Evolutionary conservation across 1,140 invertebrate species (phyloP).

Genomic region (Drosophila erecta): DNA sequence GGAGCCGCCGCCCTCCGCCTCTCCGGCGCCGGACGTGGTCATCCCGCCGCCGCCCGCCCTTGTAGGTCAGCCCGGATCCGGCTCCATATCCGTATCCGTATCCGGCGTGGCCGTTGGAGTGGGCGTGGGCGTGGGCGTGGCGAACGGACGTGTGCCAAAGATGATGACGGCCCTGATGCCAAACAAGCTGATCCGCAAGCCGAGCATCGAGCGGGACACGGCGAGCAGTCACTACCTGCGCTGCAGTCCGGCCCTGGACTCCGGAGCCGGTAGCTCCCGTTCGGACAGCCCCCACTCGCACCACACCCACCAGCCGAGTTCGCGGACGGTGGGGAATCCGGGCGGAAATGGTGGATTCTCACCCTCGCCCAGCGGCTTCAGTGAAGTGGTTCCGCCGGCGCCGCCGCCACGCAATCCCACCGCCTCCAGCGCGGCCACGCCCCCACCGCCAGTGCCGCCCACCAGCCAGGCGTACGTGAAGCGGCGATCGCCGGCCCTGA

Average conservation of each 20-base stretch:
- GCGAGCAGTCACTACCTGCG: slow-evolving; percentile 87
- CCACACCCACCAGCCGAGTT: slow-evolving; percentile 68
- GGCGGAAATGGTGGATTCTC: slow-evolving; percentile 87
- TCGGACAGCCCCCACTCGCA: slow-evolving; percentile 93
- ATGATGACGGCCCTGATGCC: slow-evolving; percentile 86
- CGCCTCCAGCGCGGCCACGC: slow-evolving; percentile 88
- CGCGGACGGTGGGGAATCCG: slow-evolving; percentile 70
- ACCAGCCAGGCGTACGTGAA: slow-evolving; percentile 92
- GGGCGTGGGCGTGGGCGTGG: slow-evolving; percentile 45
- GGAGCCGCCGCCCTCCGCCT: slow-evolving; percentile 66
- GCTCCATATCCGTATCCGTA: slow-evolving; percentile 12
- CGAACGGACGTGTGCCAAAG: slow-evolving; percentile 79
- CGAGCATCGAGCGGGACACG: slow-evolving; percentile 93
- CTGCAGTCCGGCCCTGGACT: slow-evolving; percentile 94
- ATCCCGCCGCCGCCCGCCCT: slow-evolving; percentile 46
- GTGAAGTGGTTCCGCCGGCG: slow-evolving; percentile 89
- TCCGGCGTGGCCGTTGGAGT: slow-evolving; percentile 42
- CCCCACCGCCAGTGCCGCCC: slow-evolving; percentile 88
- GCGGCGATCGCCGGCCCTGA: slow-evolving; percentile 91
- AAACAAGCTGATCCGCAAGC: slow-evolving; percentile 93
- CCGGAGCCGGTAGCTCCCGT: slow-evolving; percentile 93
- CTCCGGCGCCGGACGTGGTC: slow-evolving; percentile 65
- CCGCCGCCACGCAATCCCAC: slow-evolving; percentile 88
- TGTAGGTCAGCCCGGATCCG: slow-evolving; percentile 39
- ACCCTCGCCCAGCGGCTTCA: slow-evolving; percentile 87